Conservation (phyloP, 2,888 invertebrate species). For the Nasonia oneida region DNA sequence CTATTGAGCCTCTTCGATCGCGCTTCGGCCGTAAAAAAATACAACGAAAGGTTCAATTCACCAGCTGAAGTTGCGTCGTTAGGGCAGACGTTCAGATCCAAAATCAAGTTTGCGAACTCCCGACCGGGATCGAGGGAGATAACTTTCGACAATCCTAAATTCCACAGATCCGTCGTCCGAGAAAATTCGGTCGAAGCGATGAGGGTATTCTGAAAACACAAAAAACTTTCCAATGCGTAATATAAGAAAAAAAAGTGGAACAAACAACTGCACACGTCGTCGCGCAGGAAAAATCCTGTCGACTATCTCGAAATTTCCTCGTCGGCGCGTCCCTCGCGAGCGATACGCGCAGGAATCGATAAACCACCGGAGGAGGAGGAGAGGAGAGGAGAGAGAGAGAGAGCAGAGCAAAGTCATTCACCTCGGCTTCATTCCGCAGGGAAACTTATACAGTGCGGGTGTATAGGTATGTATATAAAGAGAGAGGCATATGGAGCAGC, state of each 20-base stretch:
- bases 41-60: neutral
- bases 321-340: neutral
- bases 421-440: conserved; percentile 46
- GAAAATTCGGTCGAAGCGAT: neutral
- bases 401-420: conserved; percentile 46
- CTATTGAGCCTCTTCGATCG: no score
- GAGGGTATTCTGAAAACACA: neutral
- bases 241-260: neutral
- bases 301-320: conserved; percentile 27
- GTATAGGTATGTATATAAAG: neutral
- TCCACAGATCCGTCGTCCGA: neutral
- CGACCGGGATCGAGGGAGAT: conserved; percentile 21
- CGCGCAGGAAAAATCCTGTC: conserved; percentile 14
- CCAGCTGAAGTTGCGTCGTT: conserved; percentile 7
- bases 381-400: neutral
- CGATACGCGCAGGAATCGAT: conserved; percentile 43
- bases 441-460: conserved; percentile 37
- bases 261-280: neutral
- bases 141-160: neutral
- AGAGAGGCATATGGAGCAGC: neutral
- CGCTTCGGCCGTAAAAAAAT: neutral
- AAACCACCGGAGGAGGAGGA: conserved; percentile 24
- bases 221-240: no score
- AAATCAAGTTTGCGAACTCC: conserved; percentile 41
- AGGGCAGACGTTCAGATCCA: conserved; percentile 45